Evolutionary conservation across 2,797 vertebrate species (phyloP).

Genomic region (Gouania willdenowi): DNA sequence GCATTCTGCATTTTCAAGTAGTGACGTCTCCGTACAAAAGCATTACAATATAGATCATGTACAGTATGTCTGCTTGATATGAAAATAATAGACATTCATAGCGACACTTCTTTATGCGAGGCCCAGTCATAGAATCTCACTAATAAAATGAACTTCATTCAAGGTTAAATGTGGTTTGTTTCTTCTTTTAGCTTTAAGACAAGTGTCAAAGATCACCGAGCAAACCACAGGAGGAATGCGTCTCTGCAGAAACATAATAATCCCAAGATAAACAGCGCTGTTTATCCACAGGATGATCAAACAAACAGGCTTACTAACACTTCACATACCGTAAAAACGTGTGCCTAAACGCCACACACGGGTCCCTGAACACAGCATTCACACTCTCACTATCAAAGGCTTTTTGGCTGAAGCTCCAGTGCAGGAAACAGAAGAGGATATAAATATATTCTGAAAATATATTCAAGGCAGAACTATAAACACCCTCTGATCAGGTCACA

Average conservation of each 20-base stretch:
- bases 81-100: slow-evolving; percentile 25
- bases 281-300: not conserved
- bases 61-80: not conserved
- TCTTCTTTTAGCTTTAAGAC: no score
- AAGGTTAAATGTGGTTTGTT: no score
- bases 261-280: no score
- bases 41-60: slow-evolving; percentile 8
- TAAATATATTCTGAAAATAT: no score
- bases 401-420: slow-evolving; percentile 5
- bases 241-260: no score
- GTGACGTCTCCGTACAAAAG: not conserved
- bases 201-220: no score
- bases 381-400: slow-evolving; percentile 1
- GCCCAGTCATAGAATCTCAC: no score
- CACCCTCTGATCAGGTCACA: no score
- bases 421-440: not conserved
- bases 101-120: no score
- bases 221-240: no score
- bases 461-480: no score
- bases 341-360: not conserved
- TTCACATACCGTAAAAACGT: slow-evolving; percentile 13
- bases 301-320: not conserved
- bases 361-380: not conserved
- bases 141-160: no score
- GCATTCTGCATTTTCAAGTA: slow-evolving; percentile 18